Base-by-base conservation (phyloP, 1,140 invertebrate species). In the Eciton burchellii region DNA sequence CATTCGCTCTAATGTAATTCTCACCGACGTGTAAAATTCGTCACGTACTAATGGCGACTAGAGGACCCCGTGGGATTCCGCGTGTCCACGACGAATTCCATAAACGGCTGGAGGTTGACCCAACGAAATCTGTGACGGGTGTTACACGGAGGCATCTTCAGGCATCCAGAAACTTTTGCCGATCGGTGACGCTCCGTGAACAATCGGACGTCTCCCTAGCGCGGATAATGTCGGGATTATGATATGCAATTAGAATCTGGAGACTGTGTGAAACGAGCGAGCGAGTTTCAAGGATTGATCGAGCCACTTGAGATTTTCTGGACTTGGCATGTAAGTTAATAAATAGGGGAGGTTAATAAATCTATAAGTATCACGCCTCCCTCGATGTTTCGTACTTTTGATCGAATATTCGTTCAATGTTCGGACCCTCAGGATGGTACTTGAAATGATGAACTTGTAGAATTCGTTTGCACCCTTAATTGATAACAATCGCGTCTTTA, bases 1-100 rank as follows among this genome's bases (percentile, higher is more conserved):
- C 83, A 82, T 88, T 65, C 86, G 70, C 74, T 83, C 88, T 89
- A 89, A 89, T 87, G 81, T 89, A 72, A 89, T 89, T 89, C 82
- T 87, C 88, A 89, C 88, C 70, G 68, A 56, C 49, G 88, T 89
- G 88, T 89, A 87, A 89, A 83, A 89, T 89, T 89, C 81, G 88
- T 88, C 88, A 89, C 88, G 56, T 89, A 82, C 71, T 81, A 81
- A 86, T 77, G 71, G 71, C n/a, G 74, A 81, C 70, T 60, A 24
- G 70, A 68, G 47, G 19, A 52, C 59, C 45, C 49, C 56, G 47
- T 57, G 77, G 29, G 63, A 63, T 79, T 66, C 73, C 41, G 76
- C 12, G 57, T 71, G 66, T 57, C 65, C 43, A 81, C 68, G 52
- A 81, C 68, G 19, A 81, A 81, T 73, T 81, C 77, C 66, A 16